Percentiles rank a stretch among this genome's conserved stretches.
phyloP scores from a whole-genome alignment of 2,888 invertebrate genomes.

The Epinotia bilunana region DNA sequence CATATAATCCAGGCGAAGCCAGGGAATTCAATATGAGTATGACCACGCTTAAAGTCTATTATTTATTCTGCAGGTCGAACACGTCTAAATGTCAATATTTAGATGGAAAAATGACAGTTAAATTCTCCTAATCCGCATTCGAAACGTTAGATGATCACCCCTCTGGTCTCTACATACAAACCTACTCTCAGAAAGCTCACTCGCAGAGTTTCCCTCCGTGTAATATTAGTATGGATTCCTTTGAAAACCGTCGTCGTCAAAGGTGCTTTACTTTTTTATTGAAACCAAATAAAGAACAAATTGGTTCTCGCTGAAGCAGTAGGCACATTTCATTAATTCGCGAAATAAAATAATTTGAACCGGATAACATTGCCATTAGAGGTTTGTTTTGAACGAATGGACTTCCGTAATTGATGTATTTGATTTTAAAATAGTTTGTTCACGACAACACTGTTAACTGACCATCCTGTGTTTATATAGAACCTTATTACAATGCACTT shows the following conservation, averaged over 20 bases:
- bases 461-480: too few species aligned
- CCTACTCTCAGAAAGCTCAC: not conserved
- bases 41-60: too few species aligned
- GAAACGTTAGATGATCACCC: too few species aligned
- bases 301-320: not conserved
- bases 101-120: too few species aligned
- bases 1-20: too few species aligned
- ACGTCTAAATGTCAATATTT: too few species aligned
- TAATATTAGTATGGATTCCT: not conserved
- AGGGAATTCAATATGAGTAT: too few species aligned
- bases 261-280: constrained; percentile 1
- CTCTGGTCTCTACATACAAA: not conserved
- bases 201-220: not conserved
- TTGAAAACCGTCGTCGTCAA: not conserved
- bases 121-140: too few species aligned
- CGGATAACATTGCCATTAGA: not conserved
- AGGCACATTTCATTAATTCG: not conserved
- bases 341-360: not conserved
- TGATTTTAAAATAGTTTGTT: constrained; percentile 8
- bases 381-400: not conserved
- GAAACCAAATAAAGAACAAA: constrained; percentile 19
- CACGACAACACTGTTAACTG: too few species aligned
- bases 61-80: too few species aligned
- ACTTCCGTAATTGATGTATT: not conserved
- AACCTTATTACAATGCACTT: too few species aligned